phyloP scores from a whole-genome alignment of 2,888 invertebrate genomes.

The Eupithecia subfuscata region DNA sequence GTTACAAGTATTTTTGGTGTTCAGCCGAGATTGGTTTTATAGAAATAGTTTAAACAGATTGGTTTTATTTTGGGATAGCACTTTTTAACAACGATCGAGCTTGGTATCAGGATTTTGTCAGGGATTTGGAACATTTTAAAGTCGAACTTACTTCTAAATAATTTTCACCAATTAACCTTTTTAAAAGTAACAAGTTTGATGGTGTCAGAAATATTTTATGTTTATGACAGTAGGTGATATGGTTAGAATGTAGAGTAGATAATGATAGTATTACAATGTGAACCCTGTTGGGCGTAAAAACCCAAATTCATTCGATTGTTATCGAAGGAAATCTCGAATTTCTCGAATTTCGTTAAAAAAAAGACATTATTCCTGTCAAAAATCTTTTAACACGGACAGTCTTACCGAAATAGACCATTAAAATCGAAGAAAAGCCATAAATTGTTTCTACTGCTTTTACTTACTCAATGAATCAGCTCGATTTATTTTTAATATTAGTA shows the following conservation, averaged over 20 bases:
- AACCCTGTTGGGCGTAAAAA: too few species aligned
- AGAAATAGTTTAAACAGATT: background rate
- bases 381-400: background rate
- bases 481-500: constrained; percentile 21
- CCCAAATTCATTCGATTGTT: too few species aligned
- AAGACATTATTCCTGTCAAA: too few species aligned
- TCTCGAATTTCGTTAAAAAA: too few species aligned
- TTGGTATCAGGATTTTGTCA: background rate
- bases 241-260: too few species aligned
- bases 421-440: background rate
- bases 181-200: too few species aligned
- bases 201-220: background rate
- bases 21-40: background rate
- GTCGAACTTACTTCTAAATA: background rate
- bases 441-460: background rate
- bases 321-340: too few species aligned
- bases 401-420: background rate
- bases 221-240: background rate
- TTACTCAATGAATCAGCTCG: background rate
- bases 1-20: background rate
- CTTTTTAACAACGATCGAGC: background rate
- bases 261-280: too few species aligned
- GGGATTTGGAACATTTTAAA: too few species aligned
- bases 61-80: background rate
- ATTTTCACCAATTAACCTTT: background rate